Base-by-base conservation (phyloP, 2,797 vertebrate species). In the Malurus leucopterus region DNA sequence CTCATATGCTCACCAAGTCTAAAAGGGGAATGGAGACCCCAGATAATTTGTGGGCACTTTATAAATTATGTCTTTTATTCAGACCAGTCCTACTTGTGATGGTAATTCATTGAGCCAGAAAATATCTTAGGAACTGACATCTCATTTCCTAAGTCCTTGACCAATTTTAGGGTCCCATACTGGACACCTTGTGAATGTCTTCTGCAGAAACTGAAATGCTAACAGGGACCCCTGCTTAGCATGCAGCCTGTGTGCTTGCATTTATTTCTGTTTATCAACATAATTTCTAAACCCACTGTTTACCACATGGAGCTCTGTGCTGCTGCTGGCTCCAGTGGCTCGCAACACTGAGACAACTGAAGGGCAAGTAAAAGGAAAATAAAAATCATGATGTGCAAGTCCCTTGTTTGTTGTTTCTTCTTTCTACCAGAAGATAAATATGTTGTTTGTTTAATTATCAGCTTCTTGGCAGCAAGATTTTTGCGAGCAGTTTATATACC, bases 231-330 rank as follows among this genome's bases (percentile, higher is more conserved):
- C 63, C 34, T 81, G 47, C 63, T 91, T 50, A 44, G 46, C 11
- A 73, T 54, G 57, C 82, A 71, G 9, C 23, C 71, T 79, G 64
- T 57, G 46, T 57, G 40, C 62, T 50, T 86, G 19, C 43, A 36
- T 69, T 89, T 78, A 43, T 81, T 89, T 78, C 34, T 89, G 20
- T 88, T 81, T 93, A 78, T 50, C 80, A 88, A 46, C 49, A 53
- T 46, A 26, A 72, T 72, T 92, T 89, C 79, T 34, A 68, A 49
- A 79, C 43, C 47, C 83, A 8, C 51, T 80, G 24, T 69, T 91
- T 62, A 44, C 73, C 59, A 75, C 81, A 16, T 34, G 41, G 24
- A 72, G 64, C 59, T 67, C 29, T 36, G 61, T 38, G 23, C 80
- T 41, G 69, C 67, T 83, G 61, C 58, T 84, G 71, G 50, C 63